Evolutionary conservation across 2,797 vertebrate genomes (phyloP).

Genomic region (Malacoctenus gilli): DNA sequence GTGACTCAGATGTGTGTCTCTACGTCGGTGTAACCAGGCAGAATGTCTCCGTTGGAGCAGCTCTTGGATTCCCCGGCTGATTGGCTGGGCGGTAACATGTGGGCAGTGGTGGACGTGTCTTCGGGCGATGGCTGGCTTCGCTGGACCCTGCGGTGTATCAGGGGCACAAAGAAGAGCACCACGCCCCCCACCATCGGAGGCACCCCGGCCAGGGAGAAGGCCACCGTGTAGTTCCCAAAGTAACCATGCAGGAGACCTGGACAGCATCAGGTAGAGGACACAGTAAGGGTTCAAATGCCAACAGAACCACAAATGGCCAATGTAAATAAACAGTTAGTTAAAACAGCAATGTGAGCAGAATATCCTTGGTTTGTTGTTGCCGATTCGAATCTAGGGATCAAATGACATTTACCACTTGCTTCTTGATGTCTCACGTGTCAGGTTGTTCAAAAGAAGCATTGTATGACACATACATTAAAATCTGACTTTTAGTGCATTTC

Average conservation of each 20-base stretch:
- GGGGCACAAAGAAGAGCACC: conserved; percentile 93
- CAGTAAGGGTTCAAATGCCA: background rate
- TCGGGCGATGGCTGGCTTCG: conserved; percentile 73
- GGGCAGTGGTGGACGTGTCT: conserved; percentile 85
- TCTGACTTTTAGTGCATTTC: too few relatives aligned
- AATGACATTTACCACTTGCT: too few relatives aligned
- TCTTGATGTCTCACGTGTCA: too few relatives aligned
- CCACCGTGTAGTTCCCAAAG: conserved; percentile 88
- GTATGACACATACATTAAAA: too few relatives aligned
- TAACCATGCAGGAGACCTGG: conserved; percentile 89
- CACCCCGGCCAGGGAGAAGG: conserved; percentile 95
- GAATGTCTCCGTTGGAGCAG: conserved; percentile 90
- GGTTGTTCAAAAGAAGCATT: too few relatives aligned
- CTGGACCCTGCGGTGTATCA: conserved; percentile 86
- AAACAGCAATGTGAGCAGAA: too few relatives aligned
- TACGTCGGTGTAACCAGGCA: conserved; percentile 89
- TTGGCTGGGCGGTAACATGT: conserved; percentile 83
- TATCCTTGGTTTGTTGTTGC: too few relatives aligned
- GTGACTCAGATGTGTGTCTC: conserved; percentile 88
- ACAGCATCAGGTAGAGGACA: background rate
- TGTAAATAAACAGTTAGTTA: too few relatives aligned
- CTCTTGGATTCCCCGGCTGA: conserved; percentile 61
- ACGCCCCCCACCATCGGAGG: conserved; percentile 91
- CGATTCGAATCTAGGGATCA: too few relatives aligned
- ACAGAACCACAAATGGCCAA: too few relatives aligned